Conservation (phyloP, 1,140 invertebrate genomes). For the Drosophila kanapiae region DNA sequence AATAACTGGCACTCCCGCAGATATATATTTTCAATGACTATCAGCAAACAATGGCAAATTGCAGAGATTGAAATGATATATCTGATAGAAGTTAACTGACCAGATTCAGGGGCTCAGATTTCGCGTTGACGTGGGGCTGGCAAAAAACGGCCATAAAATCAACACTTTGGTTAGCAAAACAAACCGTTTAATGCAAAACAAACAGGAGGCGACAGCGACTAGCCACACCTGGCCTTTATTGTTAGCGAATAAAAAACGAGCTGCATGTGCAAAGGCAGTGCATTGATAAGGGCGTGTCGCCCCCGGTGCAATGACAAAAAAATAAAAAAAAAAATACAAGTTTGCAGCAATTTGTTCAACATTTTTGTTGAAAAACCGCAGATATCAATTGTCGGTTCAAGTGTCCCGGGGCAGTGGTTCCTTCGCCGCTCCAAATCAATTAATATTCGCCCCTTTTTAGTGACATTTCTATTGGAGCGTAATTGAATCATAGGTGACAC, state of each 20-base stretch:
- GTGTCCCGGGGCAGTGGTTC: slow-evolving; percentile 32
- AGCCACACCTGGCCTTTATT: slow-evolving; percentile 53
- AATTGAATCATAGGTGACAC: slow-evolving; percentile 72
- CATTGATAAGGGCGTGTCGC: slow-evolving; percentile 70
- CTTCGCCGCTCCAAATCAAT: slow-evolving; percentile 46
- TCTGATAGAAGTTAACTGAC: slow-evolving; percentile 36
- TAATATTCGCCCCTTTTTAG: slow-evolving; percentile 62
- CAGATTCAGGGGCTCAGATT: slow-evolving; percentile 46
- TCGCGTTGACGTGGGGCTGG: slow-evolving; percentile 13
- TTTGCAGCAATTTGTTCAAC: slow-evolving; percentile 64
- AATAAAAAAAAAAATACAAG: slow-evolving; percentile 23
- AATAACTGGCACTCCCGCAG: neutral
- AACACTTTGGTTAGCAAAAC: slow-evolving; percentile 84
- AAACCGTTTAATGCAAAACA: slow-evolving; percentile 65
- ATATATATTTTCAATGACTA: neutral
- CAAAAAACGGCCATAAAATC: slow-evolving; percentile 70
- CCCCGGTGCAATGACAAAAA: neutral
- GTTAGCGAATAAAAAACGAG: slow-evolving; percentile 43
- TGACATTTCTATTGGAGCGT: slow-evolving; percentile 66
- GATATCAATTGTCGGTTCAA: slow-evolving; percentile 83
- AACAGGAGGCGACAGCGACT: slow-evolving; percentile 65
- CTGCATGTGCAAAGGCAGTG: slow-evolving; percentile 43
- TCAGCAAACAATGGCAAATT: slow-evolving; percentile 33
- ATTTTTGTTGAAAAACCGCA: slow-evolving; percentile 76
- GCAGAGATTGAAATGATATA: slow-evolving; percentile 48